phyloP scores from a whole-genome alignment of 2,888 invertebrate species.

The Cephus nigrinus region DNA sequence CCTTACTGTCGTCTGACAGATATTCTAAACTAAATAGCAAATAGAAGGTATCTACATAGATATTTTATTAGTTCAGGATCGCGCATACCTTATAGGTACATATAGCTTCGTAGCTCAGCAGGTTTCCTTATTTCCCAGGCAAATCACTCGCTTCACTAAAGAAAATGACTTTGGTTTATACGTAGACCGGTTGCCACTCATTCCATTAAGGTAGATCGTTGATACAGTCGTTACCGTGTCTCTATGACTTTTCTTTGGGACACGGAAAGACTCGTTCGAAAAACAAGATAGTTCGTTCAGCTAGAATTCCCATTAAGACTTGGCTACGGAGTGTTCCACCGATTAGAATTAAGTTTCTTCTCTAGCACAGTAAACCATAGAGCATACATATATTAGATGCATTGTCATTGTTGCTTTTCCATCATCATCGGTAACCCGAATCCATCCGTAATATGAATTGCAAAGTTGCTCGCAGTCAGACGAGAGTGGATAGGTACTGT shows the following conservation, averaged over 20 bases:
- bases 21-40: neutral
- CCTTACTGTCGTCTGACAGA: neutral
- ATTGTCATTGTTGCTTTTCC: neutral
- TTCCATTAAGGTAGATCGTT: neutral
- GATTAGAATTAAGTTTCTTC: neutral
- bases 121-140: neutral
- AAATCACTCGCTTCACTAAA: neutral
- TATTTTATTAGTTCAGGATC: neutral
- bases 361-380: neutral
- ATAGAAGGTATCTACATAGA: neutral
- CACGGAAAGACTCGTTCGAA: neutral
- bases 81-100: neutral
- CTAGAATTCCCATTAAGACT: neutral
- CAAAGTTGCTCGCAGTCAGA: neutral
- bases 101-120: neutral
- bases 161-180: neutral
- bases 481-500: neutral
- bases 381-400: neutral
- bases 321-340: neutral
- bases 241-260: neutral
- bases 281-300: neutral
- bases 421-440: neutral
- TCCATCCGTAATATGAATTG: neutral
- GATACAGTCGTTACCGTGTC: neutral
- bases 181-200: neutral